These are phyloP conservation scores for Horisme vitalbata DNA, from an alignment of 2,888 invertebrate genomes.

Conservation along the genomic window DNA sequence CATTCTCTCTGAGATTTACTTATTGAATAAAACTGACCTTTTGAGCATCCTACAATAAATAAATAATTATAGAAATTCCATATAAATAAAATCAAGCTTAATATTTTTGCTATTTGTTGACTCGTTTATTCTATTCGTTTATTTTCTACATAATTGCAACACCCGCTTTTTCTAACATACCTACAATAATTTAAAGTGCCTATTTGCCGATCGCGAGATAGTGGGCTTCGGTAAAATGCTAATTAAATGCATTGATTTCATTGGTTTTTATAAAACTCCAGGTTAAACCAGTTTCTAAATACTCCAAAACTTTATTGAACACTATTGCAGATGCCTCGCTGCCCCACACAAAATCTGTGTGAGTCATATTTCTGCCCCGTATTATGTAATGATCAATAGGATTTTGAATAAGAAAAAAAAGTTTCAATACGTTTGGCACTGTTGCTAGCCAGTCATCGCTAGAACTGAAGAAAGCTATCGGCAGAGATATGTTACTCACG, in stretches of 20 bases:
- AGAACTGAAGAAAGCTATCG: constrained; percentile 59
- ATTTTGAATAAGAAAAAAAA: constrained; percentile 53
- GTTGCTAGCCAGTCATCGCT: constrained; percentile 57
- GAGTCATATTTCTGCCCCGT: constrained; percentile 49
- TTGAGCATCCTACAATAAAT: too few species aligned
- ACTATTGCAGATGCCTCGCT: constrained; percentile 44
- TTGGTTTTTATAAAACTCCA: constrained; percentile 28
- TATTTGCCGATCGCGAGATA: too few species aligned
- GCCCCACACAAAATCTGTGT: constrained; percentile 64
- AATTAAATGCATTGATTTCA: constrained; percentile 14
- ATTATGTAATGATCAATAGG: constrained; percentile 60
- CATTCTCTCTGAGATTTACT: too few species aligned
- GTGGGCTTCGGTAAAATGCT: too few species aligned
- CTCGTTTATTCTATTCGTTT: too few species aligned
- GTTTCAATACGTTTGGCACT: constrained; percentile 48
- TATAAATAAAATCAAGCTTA: too few species aligned
- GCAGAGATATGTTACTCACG: constrained; percentile 47
- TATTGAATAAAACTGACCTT: too few species aligned
- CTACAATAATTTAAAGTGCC: too few species aligned
- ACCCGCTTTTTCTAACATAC: too few species aligned
- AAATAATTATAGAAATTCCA: too few species aligned
- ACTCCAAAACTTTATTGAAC: constrained; percentile 51
- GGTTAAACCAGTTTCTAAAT: constrained; percentile 42
- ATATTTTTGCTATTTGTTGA: too few species aligned
- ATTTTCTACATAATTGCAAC: too few species aligned